Percentiles rank a stretch among this genome's conserved stretches.
Evolutionary conservation across 2,113 vertebrate species (phyloP).

Genomic region (Brachyistius frenatus): DNA sequence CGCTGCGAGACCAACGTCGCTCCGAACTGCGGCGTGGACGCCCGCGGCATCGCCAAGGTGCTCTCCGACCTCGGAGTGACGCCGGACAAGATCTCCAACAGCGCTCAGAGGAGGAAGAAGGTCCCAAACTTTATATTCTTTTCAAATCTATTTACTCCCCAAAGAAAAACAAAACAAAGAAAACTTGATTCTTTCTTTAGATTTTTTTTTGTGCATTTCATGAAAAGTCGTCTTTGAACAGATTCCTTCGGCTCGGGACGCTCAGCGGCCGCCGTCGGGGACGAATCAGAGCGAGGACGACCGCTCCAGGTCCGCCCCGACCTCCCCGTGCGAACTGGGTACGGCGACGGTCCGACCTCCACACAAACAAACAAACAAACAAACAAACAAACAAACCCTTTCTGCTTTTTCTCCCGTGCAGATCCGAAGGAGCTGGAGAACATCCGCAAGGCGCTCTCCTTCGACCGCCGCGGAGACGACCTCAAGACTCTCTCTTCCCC

Average conservation of each 20-base stretch:
- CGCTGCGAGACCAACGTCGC: slow-evolving; percentile 97
- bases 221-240: slow-evolving; percentile 60
- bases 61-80: slow-evolving; percentile 96
- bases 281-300: slow-evolving; percentile 89
- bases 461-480: slow-evolving; percentile 94
- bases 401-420: slow-evolving; percentile 55
- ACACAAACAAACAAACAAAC: neutral
- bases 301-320: slow-evolving; percentile 93
- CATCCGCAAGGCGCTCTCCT: slow-evolving; percentile 94
- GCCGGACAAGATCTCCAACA: slow-evolving; percentile 96
- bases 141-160: too few species aligned
- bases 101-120: slow-evolving; percentile 95
- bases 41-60: slow-evolving; percentile 95
- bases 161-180: too few species aligned
- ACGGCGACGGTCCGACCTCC: neutral
- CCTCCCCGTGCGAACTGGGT: slow-evolving; percentile 98
- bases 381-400: neutral
- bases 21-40: slow-evolving; percentile 97
- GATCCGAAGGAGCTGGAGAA: slow-evolving; percentile 96
- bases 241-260: slow-evolving; percentile 91
- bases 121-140: slow-evolving; percentile 39
- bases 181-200: too few species aligned
- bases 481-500: slow-evolving; percentile 82
- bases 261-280: slow-evolving; percentile 86
- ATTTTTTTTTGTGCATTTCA: too few species aligned